Conservation (phyloP, 92 coral and sea anemone genomes). For the Phymanthus crucifer region DNA sequence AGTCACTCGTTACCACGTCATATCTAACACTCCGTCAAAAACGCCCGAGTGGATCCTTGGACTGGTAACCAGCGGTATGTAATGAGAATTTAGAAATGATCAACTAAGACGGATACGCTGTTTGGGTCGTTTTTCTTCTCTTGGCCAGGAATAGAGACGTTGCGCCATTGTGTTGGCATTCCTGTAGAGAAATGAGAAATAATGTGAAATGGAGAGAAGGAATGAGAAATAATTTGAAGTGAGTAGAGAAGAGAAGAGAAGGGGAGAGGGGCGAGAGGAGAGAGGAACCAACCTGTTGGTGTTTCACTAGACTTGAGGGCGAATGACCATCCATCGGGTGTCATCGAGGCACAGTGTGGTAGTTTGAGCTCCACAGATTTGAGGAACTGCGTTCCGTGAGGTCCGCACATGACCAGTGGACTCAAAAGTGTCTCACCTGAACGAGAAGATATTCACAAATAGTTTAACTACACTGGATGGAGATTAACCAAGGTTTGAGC, state of each 20-base stretch:
- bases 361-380: constrained; percentile 92
- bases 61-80: constrained; percentile 5
- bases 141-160: constrained; percentile 73
- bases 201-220: background rate
- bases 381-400: constrained; percentile 94
- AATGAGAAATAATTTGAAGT: background rate
- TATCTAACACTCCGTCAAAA: background rate
- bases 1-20: constrained; percentile 1
- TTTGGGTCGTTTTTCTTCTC: constrained; percentile 77
- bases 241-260: background rate
- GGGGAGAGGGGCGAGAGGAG: background rate
- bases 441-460: background rate
- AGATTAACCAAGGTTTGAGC: too few species aligned
- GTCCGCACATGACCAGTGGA: constrained; percentile 99
- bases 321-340: constrained; percentile 99
- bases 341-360: constrained; percentile 98
- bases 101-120: constrained; percentile 96
- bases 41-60: background rate
- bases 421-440: constrained; percentile 96
- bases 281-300: constrained; percentile 68
- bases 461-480: background rate
- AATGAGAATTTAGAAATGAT: constrained; percentile 73
- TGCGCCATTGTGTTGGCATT: constrained; percentile 80
- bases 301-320: constrained; percentile 96
- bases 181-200: constrained; percentile 33